These are phyloP conservation scores for Melinopterus prodromus DNA, from an alignment of 2,888 invertebrate genomes.

Conservation along the genomic window DNA sequence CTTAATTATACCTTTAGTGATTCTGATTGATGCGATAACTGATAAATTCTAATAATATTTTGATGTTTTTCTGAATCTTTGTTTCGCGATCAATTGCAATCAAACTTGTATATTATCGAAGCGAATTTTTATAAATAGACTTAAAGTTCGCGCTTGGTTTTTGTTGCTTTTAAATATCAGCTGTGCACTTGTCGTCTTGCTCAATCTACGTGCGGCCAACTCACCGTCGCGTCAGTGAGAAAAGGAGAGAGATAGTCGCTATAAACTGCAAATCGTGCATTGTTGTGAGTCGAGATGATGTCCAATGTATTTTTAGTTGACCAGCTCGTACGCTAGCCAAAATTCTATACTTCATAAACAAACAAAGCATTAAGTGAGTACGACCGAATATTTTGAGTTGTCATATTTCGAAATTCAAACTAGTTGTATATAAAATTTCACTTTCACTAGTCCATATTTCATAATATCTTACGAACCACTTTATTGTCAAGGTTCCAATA, in stretches of 20 bases:
- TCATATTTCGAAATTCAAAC: not conserved
- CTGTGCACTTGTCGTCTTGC: not conserved
- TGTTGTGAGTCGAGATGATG: conserved; percentile 12
- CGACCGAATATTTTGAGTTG: not conserved
- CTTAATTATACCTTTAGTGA: too few species aligned
- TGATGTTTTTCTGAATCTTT: too few species aligned
- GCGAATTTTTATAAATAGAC: not conserved
- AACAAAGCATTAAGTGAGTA: not conserved
- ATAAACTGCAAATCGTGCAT: not conserved
- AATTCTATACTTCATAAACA: not conserved
- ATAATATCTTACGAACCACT: not conserved
- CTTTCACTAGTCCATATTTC: not conserved
- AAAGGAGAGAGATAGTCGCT: not conserved
- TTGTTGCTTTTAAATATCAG: not conserved
- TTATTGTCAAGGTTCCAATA: conserved; percentile 22
- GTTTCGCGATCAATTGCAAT: too few species aligned
- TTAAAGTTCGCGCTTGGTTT: not conserved
- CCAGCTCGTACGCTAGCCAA: conserved; percentile 9
- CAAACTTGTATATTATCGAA: too few species aligned
- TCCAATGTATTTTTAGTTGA: not conserved
- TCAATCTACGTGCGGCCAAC: not conserved
- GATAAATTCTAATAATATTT: too few species aligned
- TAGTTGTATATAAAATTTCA: not conserved
- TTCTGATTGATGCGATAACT: too few species aligned
- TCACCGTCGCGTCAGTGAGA: not conserved